These are phyloP conservation scores for Thunnus albacares DNA, from an alignment of 2,797 vertebrate species.

Conservation along the genomic window DNA sequence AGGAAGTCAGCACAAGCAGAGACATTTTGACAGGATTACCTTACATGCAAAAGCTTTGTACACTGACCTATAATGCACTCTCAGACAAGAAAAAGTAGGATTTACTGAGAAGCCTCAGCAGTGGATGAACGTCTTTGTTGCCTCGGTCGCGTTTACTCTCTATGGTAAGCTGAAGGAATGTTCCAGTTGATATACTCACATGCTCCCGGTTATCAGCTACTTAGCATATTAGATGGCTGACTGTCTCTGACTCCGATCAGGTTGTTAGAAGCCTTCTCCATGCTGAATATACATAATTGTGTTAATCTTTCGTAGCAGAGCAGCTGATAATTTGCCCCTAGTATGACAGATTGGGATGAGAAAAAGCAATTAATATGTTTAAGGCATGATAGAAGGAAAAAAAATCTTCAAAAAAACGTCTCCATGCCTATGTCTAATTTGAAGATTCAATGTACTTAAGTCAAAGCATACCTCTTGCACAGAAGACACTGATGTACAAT, in stretches of 20 bases:
- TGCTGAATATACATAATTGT: slow-evolving; percentile 55
- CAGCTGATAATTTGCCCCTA: slow-evolving; percentile 33
- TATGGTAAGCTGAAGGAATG: slow-evolving; percentile 24
- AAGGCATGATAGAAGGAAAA: not conserved
- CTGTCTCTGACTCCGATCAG: slow-evolving; percentile 32
- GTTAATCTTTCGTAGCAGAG: slow-evolving; percentile 40
- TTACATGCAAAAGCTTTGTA: slow-evolving; percentile 64
- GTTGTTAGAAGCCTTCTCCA: slow-evolving; percentile 40
- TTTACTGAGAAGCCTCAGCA: slow-evolving; percentile 44
- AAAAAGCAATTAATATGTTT: slow-evolving; percentile 15
- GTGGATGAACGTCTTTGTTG: slow-evolving; percentile 52
- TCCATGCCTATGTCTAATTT: not conserved
- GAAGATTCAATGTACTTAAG: not conserved
- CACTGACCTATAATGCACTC: slow-evolving; percentile 67
- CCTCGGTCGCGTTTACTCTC: slow-evolving; percentile 37
- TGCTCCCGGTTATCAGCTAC: slow-evolving; percentile 38
- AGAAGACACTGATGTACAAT: no score
- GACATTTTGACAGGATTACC: slow-evolving; percentile 65
- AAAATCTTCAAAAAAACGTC: not conserved
- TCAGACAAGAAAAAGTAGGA: slow-evolving; percentile 54
- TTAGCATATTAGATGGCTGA: slow-evolving; percentile 44
- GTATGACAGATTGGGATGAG: slow-evolving; percentile 7
- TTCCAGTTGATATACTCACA: slow-evolving; percentile 26
- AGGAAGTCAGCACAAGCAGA: slow-evolving; percentile 32
- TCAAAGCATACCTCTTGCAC: no score